Conservation (phyloP, 2,797 vertebrate species). For the Anguilla anguilla region DNA sequence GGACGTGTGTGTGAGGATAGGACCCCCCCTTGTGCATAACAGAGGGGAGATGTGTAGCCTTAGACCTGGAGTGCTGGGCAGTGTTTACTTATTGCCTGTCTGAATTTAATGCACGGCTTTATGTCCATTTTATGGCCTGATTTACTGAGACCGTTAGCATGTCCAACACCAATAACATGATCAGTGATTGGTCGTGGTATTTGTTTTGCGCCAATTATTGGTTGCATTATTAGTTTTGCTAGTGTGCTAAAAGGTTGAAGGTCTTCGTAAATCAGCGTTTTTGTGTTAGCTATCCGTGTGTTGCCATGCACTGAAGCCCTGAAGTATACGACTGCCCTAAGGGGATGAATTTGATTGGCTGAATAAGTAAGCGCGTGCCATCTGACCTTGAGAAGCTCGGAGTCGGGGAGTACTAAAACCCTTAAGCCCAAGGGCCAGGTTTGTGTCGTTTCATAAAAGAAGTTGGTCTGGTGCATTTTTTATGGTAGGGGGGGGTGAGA, state of each 20-base stretch:
- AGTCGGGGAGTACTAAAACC: not conserved
- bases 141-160: too few relatives aligned
- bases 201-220: too few relatives aligned
- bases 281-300: too few relatives aligned
- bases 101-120: not conserved
- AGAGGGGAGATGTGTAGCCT: not conserved
- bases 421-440: not conserved
- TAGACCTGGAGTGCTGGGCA: not conserved
- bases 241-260: too few relatives aligned
- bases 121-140: too few relatives aligned
- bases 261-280: too few relatives aligned
- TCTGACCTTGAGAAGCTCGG: slow-evolving; percentile 28
- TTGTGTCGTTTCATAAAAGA: not conserved
- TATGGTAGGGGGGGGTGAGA: not conserved
- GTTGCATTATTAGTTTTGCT: too few relatives aligned
- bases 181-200: too few relatives aligned
- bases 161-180: too few relatives aligned
- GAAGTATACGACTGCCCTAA: too few relatives aligned
- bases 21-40: not conserved
- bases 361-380: not conserved
- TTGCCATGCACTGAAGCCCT: too few relatives aligned
- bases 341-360: not conserved
- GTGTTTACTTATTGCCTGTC: not conserved
- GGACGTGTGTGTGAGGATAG: not conserved
- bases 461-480: not conserved